Evolutionary conservation across 1,140 invertebrate genomes (phyloP), one percentile per base, ranked within the genome.

Genomic region (Chironomus striatipennis): DNA sequence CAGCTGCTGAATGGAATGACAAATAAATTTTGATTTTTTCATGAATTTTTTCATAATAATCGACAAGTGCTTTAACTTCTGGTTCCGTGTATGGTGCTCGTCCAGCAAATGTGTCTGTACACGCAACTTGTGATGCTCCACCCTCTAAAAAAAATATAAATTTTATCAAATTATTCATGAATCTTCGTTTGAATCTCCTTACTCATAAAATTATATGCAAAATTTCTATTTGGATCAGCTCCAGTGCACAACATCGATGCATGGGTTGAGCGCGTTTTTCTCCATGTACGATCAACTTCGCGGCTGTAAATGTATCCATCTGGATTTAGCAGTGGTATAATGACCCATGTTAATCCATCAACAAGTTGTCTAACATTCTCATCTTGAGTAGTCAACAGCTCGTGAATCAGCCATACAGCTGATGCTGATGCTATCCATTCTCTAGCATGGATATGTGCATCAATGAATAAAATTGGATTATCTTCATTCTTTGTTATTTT

Each of bases 181-280:
- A n/a, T n/a, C n/a, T n/a, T n/a, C n/a, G n/a, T n/a, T n/a, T n/a
- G n/a, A n/a, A n/a, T n/a, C n/a, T n/a, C n/a, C 80, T 81, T 77
- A 85, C 84, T 76, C 76, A 82, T 84, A 89, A 90, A 93, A 77
- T 88, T 87, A 80, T 87, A 90, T 34, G 81, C 87, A 87, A 89
- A 93, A 78, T 93, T 93, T 43, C 91, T 85, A 79, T 93, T 93
- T 0, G 88, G 87, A 79, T 93, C 91, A 21, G 85, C 85, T n/a
- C 91, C 91, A 43, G 75, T 77, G 75, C 91, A 93, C 1, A 80
- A 75, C 0, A 73, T 42, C 24, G 24, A 34, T 1, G 77, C 76
- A 64, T 86, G 86, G 9, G 83, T 83, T 64, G 84, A 86, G 64
- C 88, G 83, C 75, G 89, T 93, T 80, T 93, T 93, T 0, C 90